Evolutionary conservation across 1,140 invertebrate genomes (phyloP).

Genomic region (Dufourea novaeangliae): DNA sequence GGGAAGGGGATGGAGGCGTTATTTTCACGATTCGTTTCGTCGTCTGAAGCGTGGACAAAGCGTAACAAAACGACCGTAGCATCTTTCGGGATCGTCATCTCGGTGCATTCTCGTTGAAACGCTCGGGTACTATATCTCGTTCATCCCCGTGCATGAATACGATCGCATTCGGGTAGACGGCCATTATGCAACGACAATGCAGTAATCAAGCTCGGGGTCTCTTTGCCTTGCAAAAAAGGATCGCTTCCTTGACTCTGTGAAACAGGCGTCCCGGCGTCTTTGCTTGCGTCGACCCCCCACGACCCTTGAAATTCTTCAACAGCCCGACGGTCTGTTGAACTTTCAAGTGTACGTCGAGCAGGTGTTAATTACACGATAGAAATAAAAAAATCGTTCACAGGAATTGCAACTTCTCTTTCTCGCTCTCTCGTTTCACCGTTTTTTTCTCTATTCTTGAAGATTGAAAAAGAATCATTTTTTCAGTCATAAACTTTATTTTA

Average conservation of each 20-base stretch:
- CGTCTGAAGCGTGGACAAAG: neutral
- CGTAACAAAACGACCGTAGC: neutral
- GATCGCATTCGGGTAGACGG: slow-evolving; percentile 30
- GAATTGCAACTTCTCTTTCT: neutral
- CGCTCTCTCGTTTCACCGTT: neutral
- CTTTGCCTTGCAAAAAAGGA: slow-evolving; percentile 42
- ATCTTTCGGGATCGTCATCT: slow-evolving; percentile 22
- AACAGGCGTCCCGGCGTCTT: neutral
- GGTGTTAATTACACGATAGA: slow-evolving; percentile 14
- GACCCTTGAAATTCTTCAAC: slow-evolving; percentile 12
- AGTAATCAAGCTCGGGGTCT: slow-evolving; percentile 58
- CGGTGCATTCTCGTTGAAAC: slow-evolving; percentile 2
- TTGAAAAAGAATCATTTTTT: no score
- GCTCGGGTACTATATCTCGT: slow-evolving; percentile 4
- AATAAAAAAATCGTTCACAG: neutral
- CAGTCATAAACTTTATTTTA: no score
- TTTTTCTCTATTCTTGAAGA: neutral
- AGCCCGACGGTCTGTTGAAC: slow-evolving; percentile 35
- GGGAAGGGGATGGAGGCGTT: neutral
- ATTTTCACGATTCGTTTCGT: slow-evolving; percentile 30
- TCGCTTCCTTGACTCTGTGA: slow-evolving; percentile 25
- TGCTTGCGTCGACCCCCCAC: neutral
- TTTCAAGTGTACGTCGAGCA: neutral
- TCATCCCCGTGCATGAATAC: slow-evolving; percentile 18
- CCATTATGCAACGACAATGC: slow-evolving; percentile 58